Evolutionary conservation across 1,140 invertebrate species (phyloP), one percentile per base, ranked within the genome.

Genomic region (Phenacoccus solenopsis): DNA sequence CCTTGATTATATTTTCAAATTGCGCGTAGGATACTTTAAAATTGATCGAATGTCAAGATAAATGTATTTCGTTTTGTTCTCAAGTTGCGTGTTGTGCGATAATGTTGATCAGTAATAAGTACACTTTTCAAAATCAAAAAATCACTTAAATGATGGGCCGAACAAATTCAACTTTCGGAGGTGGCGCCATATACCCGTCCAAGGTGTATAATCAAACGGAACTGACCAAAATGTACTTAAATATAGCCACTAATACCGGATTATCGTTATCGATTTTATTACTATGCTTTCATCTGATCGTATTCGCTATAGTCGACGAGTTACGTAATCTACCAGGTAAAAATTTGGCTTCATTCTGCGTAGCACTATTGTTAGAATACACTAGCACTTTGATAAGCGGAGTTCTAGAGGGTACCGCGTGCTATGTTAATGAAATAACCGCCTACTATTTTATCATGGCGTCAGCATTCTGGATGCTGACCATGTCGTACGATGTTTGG

Each of bases 391-490:
- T 83, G 28, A 74, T 77, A 1, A 78, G 79, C 20, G 64, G 70
- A 2, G 79, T 79, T 30, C 61, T 70, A 22, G 49, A 74, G 0
- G 75, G 74, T 0, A 69, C 70, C 7, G 57, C 75, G 3, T 82
- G 82, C 71, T 74, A 74, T n/a, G 74, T 77, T 0, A 75, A 82
- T 13, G 84, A 80, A 0, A 75, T 82, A 0, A 68, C 77, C 20
- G 79, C 81, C 1, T 83, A 83, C 72, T 85, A 82, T 74, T 59
- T 79, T 30, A 83, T 84, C 74, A 77, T 85, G 27, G 78, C 81
- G 0, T 80, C 84, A 0, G 85, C 85, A 73, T 82, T 81, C 70
- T 86, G 85, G 85, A 85, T 84, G 81, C 81, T 82, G 59, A 80
- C 83, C 0, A 81, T 86, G 77, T 80, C 84, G 0, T 85, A 80